phyloP scores from a whole-genome alignment of 2,113 vertebrate genomes.

The Lipotes vexillifer region DNA sequence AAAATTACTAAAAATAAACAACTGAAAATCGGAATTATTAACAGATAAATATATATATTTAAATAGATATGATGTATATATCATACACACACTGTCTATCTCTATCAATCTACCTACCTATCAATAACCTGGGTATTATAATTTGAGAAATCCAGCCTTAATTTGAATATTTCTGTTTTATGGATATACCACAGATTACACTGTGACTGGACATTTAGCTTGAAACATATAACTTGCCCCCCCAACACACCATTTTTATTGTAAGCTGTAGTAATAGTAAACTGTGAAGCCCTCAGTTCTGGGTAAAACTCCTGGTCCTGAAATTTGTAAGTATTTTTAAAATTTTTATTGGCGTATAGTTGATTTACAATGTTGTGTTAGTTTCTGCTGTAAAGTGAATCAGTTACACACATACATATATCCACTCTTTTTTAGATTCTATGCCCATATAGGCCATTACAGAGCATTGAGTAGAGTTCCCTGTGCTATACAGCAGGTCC shows the following conservation, averaged over 20 bases:
- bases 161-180: background rate
- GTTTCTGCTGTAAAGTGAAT: no score
- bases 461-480: no score
- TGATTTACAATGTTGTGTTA: no score
- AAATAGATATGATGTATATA: no score
- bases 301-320: background rate
- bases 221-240: background rate
- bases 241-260: rapidly evolving
- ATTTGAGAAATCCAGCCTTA: background rate
- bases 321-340: background rate
- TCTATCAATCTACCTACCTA: no score
- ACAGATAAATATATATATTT: background rate
- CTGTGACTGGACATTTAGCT: background rate
- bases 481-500: no score
- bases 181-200: background rate
- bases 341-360: no score
- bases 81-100: background rate
- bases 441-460: no score
- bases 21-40: background rate
- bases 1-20: background rate
- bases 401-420: no score
- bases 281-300: background rate
- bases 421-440: no score
- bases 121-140: no score
- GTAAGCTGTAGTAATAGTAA: background rate